Evolutionary conservation across 2,113 vertebrate species (phyloP).

Genomic region (Caretta caretta): DNA sequence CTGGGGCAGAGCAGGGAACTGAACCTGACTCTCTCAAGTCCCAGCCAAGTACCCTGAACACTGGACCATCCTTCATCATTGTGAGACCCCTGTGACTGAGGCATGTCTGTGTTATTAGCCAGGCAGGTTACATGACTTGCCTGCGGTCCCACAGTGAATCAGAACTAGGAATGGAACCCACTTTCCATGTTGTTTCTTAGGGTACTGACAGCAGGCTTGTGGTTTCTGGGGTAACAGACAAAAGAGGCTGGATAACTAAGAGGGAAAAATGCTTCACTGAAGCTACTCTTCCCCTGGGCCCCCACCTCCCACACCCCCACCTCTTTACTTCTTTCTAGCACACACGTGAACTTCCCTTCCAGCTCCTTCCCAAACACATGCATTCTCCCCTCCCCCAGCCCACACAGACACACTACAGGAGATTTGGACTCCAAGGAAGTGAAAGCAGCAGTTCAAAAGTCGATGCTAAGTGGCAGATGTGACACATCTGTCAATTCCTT

Average conservation of each 20-base stretch:
- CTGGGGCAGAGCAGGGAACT: fast-evolving
- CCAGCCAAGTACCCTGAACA: fast-evolving
- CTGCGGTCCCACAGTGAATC: neutral
- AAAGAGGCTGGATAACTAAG: neutral
- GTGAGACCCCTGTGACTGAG: neutral
- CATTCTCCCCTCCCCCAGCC: neutral
- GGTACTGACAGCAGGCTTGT: neutral
- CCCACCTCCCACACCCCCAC: neutral
- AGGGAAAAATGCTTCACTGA: neutral
- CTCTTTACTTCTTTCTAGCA: neutral
- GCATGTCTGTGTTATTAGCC: fast-evolving
- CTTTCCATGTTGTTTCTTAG: neutral
- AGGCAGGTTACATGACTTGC: neutral
- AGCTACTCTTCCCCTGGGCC: neutral
- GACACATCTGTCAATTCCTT: too few relatives aligned
- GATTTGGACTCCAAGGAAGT: neutral
- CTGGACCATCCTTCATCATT: neutral
- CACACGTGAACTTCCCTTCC: neutral
- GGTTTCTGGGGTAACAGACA: neutral
- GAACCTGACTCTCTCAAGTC: neutral
- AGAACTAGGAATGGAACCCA: neutral
- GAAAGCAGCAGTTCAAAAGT: slow-evolving; percentile 34
- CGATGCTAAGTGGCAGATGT: slow-evolving; percentile 34
- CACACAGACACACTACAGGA: neutral
- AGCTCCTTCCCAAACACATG: neutral